Conservation (phyloP, 2,113 vertebrate species). For the Tricholaema leucomelas region DNA sequence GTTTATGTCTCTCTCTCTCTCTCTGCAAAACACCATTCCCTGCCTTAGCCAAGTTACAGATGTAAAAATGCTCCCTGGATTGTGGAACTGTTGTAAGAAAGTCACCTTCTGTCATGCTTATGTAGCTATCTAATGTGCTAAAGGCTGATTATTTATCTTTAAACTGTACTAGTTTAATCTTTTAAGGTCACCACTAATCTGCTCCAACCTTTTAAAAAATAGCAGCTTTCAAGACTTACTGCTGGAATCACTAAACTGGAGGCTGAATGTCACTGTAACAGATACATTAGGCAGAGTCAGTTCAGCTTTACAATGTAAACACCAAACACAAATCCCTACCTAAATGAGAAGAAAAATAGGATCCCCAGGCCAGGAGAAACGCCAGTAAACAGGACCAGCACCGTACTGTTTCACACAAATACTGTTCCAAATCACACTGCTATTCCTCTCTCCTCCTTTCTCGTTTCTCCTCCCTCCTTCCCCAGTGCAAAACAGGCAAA, state of each 20-base stretch:
- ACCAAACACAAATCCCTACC: slow-evolving; percentile 62
- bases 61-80: slow-evolving; percentile 60
- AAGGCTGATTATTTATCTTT: slow-evolving; percentile 73
- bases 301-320: slow-evolving; percentile 59
- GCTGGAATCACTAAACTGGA: slow-evolving; percentile 57
- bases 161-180: slow-evolving; percentile 68
- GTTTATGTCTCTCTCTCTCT: slow-evolving; percentile 32
- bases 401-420: not conserved
- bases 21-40: slow-evolving; percentile 45
- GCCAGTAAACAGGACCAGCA: not conserved
- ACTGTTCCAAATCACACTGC: not conserved
- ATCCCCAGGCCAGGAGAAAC: slow-evolving; percentile 35
- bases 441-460: not conserved
- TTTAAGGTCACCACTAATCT: slow-evolving; percentile 71
- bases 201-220: slow-evolving; percentile 70
- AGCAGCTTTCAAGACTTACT: slow-evolving; percentile 69
- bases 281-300: slow-evolving; percentile 56
- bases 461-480: not conserved
- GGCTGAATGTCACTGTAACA: slow-evolving; percentile 51
- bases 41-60: slow-evolving; percentile 56
- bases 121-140: slow-evolving; percentile 70
- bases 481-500: not conserved
- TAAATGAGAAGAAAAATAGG: slow-evolving; percentile 56
- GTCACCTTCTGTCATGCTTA: slow-evolving; percentile 73
- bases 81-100: slow-evolving; percentile 62